Evolutionary conservation across 2,113 vertebrate genomes (phyloP), one percentile per base, ranked within the genome.

Genomic region (Dipodomys spectabilis): DNA sequence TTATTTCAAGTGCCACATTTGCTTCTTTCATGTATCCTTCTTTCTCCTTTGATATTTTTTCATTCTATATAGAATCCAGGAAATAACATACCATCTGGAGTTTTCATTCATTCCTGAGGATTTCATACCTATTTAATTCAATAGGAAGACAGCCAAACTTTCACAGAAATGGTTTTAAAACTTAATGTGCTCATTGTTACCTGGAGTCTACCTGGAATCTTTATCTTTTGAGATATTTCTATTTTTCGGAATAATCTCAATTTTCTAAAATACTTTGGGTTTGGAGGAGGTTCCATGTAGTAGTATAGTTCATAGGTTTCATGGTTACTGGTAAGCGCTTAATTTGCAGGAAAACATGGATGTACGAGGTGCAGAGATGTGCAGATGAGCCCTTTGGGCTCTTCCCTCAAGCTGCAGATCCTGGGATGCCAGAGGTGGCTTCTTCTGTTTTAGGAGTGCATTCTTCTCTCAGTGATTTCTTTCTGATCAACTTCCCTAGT

Each of bases 91-190:
- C 71, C 78, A 87, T 30, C 57, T 89, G 73, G 53, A 88, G 69
- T 78, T 82, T 84, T 87, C 91, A 84, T 73, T 89, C 69, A 82
- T 86, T 78, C 79, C 39, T 82, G 69, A 90, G 45, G 28, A 74
- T 74, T 93, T 84, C 28, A 87, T 65, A 87, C 4, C 35, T 77
- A 82, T 30, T 87, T 90, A 77, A 77, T 78, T 93, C 28, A 92
- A 92, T 7, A 91, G 71, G 8, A 93, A 93, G 60, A 90, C 5
- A 93, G 68, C 57, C 5, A 1, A 67, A 89, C 73, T 88, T 81
- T 85, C 80, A 92, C 69, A 79, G 57, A 94, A 94, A 67, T 83
- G 75, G 20, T 32, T 85, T 90, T 92, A 86, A 30, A 92, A 84
- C 93, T 86, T 39, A 84, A 68, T 60, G 78, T 18, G 73, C 32